Evolutionary conservation across 2,888 invertebrate species (phyloP).

Genomic region (Leptinotarsa peninsularis): DNA sequence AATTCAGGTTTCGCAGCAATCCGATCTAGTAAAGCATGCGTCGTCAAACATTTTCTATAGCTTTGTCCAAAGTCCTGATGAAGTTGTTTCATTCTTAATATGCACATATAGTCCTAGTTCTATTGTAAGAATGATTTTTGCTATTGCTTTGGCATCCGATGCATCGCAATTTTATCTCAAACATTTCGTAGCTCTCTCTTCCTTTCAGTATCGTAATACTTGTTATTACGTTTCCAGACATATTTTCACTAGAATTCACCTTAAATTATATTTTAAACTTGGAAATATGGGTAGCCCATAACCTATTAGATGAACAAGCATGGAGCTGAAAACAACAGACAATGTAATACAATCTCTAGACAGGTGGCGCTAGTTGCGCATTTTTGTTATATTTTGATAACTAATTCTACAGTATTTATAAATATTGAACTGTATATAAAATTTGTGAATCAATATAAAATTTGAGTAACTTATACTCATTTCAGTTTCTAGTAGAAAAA

Average conservation of each 20-base stretch:
- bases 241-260: neutral
- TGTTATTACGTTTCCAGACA: slow-evolving; percentile 31
- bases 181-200: slow-evolving; percentile 51
- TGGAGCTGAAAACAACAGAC: neutral
- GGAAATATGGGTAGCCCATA: neutral
- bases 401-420: neutral
- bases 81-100: slow-evolving; percentile 46
- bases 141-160: slow-evolving; percentile 51
- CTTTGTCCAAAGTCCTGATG: slow-evolving; percentile 43
- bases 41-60: slow-evolving; percentile 42
- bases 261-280: neutral
- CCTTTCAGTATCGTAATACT: slow-evolving; percentile 44
- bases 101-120: slow-evolving; percentile 50
- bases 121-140: slow-evolving; percentile 32
- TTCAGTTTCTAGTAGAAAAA: too few species aligned
- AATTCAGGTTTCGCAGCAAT: slow-evolving; percentile 47
- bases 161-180: slow-evolving; percentile 33
- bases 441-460: too few species aligned
- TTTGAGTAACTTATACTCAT: too few species aligned
- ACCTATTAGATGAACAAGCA: neutral
- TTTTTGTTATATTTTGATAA: neutral
- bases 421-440: too few species aligned
- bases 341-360: neutral
- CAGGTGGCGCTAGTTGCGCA: neutral
- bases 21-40: slow-evolving; percentile 41